These are phyloP conservation scores for Neotoxoptera formosana DNA, from an alignment of 1,140 invertebrate genomes.

Conservation along the genomic window DNA sequence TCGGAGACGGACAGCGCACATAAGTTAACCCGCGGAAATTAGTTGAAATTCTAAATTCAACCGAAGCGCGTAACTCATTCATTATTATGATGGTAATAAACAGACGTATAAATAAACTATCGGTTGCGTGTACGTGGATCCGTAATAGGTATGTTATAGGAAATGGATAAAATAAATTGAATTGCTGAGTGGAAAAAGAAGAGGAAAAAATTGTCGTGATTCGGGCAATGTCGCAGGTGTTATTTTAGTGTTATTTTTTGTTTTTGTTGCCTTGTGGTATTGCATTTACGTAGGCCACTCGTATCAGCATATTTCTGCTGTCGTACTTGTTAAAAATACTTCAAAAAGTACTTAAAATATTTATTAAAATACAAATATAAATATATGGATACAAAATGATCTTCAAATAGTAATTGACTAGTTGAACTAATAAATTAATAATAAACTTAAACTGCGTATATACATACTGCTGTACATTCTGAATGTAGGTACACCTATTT, in stretches of 20 bases:
- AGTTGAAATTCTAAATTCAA: neutral
- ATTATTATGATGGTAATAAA: neutral
- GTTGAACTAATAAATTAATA: neutral
- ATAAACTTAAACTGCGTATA: neutral
- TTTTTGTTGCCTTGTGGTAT: neutral
- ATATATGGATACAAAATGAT: too few species aligned
- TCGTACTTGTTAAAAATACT: neutral
- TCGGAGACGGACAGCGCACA: neutral
- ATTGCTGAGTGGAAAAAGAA: neutral
- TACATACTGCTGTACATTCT: neutral
- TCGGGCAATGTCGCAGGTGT: neutral
- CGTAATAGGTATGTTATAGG: neutral
- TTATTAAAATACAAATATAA: too few species aligned
- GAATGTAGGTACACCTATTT: neutral
- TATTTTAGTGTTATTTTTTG: neutral
- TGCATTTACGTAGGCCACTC: neutral
- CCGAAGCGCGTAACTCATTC: slow-evolving; percentile 1
- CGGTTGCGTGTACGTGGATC: neutral
- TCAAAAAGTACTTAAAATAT: neutral
- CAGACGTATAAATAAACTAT: neutral
- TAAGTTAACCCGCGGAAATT: slow-evolving; percentile 29
- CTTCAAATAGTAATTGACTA: neutral
- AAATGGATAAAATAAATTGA: neutral
- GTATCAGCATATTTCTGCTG: neutral
- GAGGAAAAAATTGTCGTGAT: neutral